Base-by-base conservation (phyloP, 53 echinoderm and acorn worm genomes). In the Holothuria scabra region DNA sequence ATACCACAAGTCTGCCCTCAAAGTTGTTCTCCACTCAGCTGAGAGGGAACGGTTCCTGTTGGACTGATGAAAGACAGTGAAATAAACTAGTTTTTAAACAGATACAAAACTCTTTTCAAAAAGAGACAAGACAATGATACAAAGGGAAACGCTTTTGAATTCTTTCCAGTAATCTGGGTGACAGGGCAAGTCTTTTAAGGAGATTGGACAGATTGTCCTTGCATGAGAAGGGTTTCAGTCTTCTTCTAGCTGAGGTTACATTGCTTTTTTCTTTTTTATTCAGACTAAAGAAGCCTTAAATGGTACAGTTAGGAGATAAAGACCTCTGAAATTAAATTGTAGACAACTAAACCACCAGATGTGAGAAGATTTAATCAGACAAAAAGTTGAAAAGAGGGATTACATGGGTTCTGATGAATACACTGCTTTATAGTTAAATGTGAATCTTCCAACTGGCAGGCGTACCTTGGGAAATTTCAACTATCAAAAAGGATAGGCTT, bases 181-280 rank as follows among this genome's bases (percentile, higher is more conserved):
- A 52, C 52, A 52, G 2, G 52, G 52, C 52, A 52, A 16, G 52
- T 52, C 52, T 52, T 52, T 52, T 18, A 52, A 52, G 18, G 18
- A 9, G 52, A 52, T 52, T 52, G 52, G 52, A 52, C 18, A 18
- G 18, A 52, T 21, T 69, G 69, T 69, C 69, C 69, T 69, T 69
- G 69, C 69, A 69, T 69, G 34, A 37, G 69, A 34, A 22, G 46
- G 69, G 69, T 41, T 69, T 69, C 69, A 34, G 52, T 69, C 31
- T 33, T 69, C 69, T 38, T 1, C 30, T 38, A 69, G 41, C 35
- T 69, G 31, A 24, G 29, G 18, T 22, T 65, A 13, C 31, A 13
- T 31, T 29, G 6, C 65, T 14, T 28, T 65, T 14, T 65, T 29
- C 25, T 24, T 14, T 65, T 13, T 31, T 65, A 16, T 29, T 65